These are phyloP conservation scores for Lytechinus variegatus DNA, from an alignment of 35 echinoderm and acorn worm genomes.

Conservation along the genomic window DNA sequence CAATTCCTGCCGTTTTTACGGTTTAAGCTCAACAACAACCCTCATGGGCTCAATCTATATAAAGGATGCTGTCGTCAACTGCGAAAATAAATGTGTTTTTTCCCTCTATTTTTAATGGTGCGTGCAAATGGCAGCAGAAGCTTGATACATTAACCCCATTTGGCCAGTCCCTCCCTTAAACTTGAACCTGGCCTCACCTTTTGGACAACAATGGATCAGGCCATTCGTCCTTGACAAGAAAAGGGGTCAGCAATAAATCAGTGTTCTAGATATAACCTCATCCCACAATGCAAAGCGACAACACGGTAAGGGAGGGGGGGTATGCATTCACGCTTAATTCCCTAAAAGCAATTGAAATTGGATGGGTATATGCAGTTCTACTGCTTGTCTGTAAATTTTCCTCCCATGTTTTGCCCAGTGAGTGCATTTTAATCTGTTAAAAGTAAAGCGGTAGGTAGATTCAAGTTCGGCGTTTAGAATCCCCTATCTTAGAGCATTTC, in stretches of 20 bases:
- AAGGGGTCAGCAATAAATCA: conserved; percentile 39
- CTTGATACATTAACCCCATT: neutral
- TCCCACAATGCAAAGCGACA: conserved; percentile 22
- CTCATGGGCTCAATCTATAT: neutral
- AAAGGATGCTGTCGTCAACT: neutral
- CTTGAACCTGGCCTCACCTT: conserved; percentile 29
- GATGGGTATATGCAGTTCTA: neutral
- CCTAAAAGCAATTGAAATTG: conserved; percentile 5
- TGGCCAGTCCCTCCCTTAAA: neutral
- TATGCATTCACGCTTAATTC: neutral
- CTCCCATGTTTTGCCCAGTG: neutral
- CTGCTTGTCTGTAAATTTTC: neutral
- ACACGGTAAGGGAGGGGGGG: neutral
- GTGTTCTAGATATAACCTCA: conserved; percentile 34
- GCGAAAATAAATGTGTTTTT: neutral
- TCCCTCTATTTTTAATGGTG: neutral
- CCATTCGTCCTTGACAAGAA: neutral
- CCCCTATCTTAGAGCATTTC: neutral
- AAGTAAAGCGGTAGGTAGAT: neutral
- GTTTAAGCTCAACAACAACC: neutral
- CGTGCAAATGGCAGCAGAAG: neutral
- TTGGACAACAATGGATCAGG: conserved; percentile 17
- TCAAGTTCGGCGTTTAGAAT: neutral
- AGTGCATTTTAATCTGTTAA: neutral
- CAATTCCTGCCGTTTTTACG: neutral